These are phyloP conservation scores for Camptogramma bilineatum DNA, from an alignment of 2,888 invertebrate genomes.

Conservation along the genomic window DNA sequence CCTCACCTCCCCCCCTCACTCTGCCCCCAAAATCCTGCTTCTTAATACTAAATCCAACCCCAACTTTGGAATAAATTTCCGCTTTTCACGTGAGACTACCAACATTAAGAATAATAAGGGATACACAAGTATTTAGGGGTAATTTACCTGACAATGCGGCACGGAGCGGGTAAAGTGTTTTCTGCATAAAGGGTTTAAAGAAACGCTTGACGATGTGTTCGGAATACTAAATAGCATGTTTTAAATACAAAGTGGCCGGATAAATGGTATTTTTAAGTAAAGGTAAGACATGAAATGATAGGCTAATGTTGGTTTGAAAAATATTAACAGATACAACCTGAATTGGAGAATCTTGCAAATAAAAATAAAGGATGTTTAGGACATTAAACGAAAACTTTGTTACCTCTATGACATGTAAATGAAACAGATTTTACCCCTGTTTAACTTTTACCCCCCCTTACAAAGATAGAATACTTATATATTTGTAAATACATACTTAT, in stretches of 20 bases:
- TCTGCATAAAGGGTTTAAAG: constrained; percentile 40
- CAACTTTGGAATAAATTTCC: too few relatives aligned
- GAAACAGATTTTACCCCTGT: too few relatives aligned
- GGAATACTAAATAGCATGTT: constrained; percentile 18
- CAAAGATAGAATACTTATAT: too few relatives aligned
- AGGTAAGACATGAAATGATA: neutral
- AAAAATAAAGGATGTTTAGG: too few relatives aligned
- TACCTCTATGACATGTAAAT: too few relatives aligned
- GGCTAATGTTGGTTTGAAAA: neutral
- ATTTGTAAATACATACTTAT: too few relatives aligned
- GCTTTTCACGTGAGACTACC: neutral
- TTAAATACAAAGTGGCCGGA: constrained; percentile 19
- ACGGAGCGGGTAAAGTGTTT: constrained; percentile 34
- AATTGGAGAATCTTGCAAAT: neutral
- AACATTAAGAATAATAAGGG: constrained; percentile 29
- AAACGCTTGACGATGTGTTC: constrained; percentile 24
- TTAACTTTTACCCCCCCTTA: too few relatives aligned
- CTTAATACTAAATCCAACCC: too few relatives aligned
- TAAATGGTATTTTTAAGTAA: constrained; percentile 16
- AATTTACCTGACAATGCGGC: constrained; percentile 34
- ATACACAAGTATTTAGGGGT: constrained; percentile 37
- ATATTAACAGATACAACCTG: neutral
- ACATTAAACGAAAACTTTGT: too few relatives aligned
- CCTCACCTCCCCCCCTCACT: too few relatives aligned
- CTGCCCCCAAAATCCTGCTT: too few relatives aligned